These are phyloP conservation scores for Myanophis thanlyinensis DNA, from an alignment of 2,113 vertebrate genomes.

Conservation along the genomic window DNA sequence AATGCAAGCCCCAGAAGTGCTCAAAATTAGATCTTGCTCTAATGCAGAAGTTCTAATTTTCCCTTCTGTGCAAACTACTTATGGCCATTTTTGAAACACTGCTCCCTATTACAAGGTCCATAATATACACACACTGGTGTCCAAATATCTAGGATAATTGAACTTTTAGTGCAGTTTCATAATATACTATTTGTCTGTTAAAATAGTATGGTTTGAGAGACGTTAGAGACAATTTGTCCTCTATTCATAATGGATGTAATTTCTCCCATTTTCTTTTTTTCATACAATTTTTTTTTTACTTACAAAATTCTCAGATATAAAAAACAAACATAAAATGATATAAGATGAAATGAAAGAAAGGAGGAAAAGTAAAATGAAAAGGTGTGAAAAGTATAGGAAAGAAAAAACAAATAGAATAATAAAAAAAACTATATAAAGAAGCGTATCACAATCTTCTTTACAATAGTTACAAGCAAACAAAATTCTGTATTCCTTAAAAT, in stretches of 20 bases:
- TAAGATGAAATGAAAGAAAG: background rate
- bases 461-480: background rate
- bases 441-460: background rate
- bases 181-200: conserved; percentile 17
- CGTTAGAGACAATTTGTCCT: conserved; percentile 18
- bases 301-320: background rate
- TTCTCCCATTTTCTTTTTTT: background rate
- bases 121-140: background rate
- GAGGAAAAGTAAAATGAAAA: background rate
- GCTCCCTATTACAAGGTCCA: background rate
- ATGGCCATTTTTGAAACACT: conserved; percentile 15
- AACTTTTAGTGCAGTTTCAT: background rate
- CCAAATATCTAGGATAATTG: background rate
- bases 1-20: background rate
- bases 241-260: conserved; percentile 9
- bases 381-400: too few relatives aligned
- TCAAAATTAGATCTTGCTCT: conserved; percentile 5
- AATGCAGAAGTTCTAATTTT: conserved; percentile 19
- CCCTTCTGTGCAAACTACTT: background rate
- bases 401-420: background rate
- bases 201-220: background rate
- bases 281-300: background rate
- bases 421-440: background rate
- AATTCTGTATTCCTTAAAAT: background rate
- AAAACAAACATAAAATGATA: background rate